Percentiles rank a stretch among this genome's conserved stretches.
phyloP scores from a whole-genome alignment of 2,113 vertebrate species.

The Lepisosteus osseus region DNA sequence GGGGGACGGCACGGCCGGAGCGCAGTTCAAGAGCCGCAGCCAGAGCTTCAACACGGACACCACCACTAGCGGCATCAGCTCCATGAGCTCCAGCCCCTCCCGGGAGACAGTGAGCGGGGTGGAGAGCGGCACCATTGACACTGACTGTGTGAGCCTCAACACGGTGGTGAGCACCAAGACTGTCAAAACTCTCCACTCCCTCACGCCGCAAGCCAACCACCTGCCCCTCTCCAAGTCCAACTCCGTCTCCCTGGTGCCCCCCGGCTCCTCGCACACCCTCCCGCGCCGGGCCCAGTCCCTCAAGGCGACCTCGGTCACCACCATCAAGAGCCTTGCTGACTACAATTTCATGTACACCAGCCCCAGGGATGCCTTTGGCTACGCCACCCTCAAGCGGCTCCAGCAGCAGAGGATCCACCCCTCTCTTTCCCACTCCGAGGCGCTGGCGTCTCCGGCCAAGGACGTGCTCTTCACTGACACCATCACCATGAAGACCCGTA shows the following conservation, averaged over 20 bases:
- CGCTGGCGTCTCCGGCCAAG: slow-evolving; percentile 92
- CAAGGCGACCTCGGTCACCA: slow-evolving; percentile 87
- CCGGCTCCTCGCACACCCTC: slow-evolving; percentile 92
- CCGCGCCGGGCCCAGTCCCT: slow-evolving; percentile 93
- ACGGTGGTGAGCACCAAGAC: slow-evolving; percentile 93
- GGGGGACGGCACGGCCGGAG: slow-evolving; percentile 74
- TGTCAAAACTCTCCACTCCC: slow-evolving; percentile 81
- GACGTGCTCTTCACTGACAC: slow-evolving; percentile 96
- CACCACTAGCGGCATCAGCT: slow-evolving; percentile 96
- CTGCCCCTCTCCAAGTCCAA: slow-evolving; percentile 85
- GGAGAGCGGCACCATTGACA: slow-evolving; percentile 80
- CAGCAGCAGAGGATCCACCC: slow-evolving; percentile 96
- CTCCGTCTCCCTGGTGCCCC: slow-evolving; percentile 84
- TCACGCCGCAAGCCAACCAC: slow-evolving; percentile 83
- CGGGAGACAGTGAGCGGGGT: slow-evolving; percentile 85
- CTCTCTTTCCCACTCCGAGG: slow-evolving; percentile 94
- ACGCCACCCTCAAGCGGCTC: slow-evolving; percentile 88
- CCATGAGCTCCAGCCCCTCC: slow-evolving; percentile 97
- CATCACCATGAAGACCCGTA: slow-evolving; percentile 97
- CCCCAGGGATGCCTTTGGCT: slow-evolving; percentile 91
- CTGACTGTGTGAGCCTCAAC: slow-evolving; percentile 93
- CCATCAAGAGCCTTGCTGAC: slow-evolving; percentile 92
- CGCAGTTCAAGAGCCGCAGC: slow-evolving; percentile 95
- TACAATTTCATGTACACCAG: slow-evolving; percentile 96
- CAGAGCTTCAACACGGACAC: slow-evolving; percentile 98